These are phyloP conservation scores for Rhagophthalmus giganteus DNA, from an alignment of 2,888 invertebrate genomes.

Conservation along the genomic window DNA sequence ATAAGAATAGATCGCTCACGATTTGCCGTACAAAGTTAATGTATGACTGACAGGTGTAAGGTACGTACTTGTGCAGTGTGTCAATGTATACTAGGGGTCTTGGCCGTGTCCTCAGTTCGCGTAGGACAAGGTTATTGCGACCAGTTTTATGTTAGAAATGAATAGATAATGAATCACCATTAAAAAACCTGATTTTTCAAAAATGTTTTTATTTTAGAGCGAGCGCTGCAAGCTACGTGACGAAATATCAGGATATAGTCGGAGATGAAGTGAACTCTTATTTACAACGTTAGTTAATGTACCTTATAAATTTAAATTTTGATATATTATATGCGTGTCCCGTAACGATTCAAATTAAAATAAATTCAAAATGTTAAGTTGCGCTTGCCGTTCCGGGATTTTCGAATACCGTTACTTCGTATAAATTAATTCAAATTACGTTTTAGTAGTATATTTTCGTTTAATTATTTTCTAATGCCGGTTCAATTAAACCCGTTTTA, in stretches of 20 bases:
- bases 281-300: too few species aligned
- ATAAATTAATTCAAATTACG: too few species aligned
- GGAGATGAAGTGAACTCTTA: neutral
- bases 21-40: neutral
- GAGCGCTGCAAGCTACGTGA: neutral
- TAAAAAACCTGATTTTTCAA: constrained; percentile 9
- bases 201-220: too few species aligned
- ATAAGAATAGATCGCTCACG: neutral
- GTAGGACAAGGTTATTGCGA: constrained; percentile 17
- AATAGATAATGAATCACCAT: constrained; percentile 15
- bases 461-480: too few species aligned
- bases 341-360: too few species aligned
- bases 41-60: constrained; percentile 1
- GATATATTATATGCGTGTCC: too few species aligned
- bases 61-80: constrained; percentile 6
- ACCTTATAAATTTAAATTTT: too few species aligned
- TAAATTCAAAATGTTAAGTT: too few species aligned
- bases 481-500: too few species aligned
- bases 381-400: too few species aligned
- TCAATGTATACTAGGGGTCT: constrained; percentile 7
- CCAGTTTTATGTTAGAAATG: constrained; percentile 15
- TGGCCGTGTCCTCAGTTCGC: constrained; percentile 12
- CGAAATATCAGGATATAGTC: constrained; percentile 1
- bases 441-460: too few species aligned
- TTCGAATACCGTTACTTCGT: too few species aligned